A percentile compares a stretch with the other conserved stretches of the same genome.
phyloP scores from a whole-genome alignment of 2,113 vertebrate species.

The Acanthisitta chloris region DNA sequence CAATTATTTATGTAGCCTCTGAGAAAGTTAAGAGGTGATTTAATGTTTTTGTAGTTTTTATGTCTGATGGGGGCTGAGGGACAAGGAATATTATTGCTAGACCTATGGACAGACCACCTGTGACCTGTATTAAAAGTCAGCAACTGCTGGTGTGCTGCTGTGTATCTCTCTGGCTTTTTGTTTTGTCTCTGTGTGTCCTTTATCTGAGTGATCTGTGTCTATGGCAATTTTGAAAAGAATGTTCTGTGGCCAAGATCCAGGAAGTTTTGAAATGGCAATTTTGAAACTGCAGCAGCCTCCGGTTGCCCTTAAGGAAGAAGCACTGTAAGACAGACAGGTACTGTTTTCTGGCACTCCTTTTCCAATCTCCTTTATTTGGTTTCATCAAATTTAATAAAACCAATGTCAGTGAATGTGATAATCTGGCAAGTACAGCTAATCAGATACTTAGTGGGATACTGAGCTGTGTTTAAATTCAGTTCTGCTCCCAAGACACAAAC shows the following conservation, averaged over 20 bases:
- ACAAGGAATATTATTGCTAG: neutral
- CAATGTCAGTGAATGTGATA: neutral
- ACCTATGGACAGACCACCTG: neutral
- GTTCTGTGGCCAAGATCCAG: constrained; percentile 41
- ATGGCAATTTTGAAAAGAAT: constrained; percentile 45
- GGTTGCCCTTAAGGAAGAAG: constrained; percentile 37
- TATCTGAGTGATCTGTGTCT: constrained; percentile 11
- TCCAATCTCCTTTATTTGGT: neutral
- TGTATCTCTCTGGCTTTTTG: neutral
- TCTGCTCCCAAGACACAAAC: neutral
- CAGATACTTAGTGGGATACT: neutral
- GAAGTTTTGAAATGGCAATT: constrained; percentile 33
- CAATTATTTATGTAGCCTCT: neutral
- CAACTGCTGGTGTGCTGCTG: neutral
- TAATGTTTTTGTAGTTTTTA: neutral
- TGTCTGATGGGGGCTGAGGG: neutral
- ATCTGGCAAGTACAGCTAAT: neutral
- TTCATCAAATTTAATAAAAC: constrained; percentile 17
- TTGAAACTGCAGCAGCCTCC: constrained; percentile 1
- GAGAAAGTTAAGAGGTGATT: neutral
- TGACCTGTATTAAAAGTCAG: neutral
- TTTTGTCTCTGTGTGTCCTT: neutral
- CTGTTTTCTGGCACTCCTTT: constrained; percentile 13
- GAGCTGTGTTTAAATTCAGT: neutral
- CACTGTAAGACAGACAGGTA: neutral